phyloP scores from a whole-genome alignment of 2,113 vertebrate genomes.

The Strix uralensis region DNA sequence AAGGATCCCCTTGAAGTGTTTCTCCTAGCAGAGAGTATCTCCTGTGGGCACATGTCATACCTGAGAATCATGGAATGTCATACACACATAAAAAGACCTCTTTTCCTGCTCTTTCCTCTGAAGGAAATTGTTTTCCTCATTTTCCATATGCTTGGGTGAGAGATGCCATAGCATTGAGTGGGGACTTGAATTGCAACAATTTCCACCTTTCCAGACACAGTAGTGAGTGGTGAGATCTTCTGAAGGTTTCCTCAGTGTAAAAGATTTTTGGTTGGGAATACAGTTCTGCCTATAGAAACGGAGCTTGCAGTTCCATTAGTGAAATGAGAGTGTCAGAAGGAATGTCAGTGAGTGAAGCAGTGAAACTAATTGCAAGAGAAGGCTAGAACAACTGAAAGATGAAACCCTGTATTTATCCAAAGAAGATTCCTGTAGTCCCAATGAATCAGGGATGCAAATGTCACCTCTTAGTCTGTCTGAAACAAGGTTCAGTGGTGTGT shows the following conservation, averaged over 20 bases:
- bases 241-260: background rate
- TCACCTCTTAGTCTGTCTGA: background rate
- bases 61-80: background rate
- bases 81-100: background rate
- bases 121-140: background rate
- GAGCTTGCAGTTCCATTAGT: constrained; percentile 7
- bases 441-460: constrained; percentile 7
- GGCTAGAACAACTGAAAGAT: constrained; percentile 45
- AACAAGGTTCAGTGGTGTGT: background rate
- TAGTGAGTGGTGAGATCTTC: background rate
- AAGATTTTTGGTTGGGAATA: background rate
- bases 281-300: background rate
- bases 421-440: constrained; percentile 27
- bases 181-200: background rate
- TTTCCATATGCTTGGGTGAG: background rate
- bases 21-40: background rate
- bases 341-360: background rate
- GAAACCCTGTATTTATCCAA: constrained; percentile 50
- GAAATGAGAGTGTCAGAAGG: background rate
- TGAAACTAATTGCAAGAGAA: constrained; percentile 41
- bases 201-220: background rate
- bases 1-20: background rate
- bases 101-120: background rate
- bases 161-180: background rate
- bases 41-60: background rate